These are phyloP conservation scores for Lerema accius DNA, from an alignment of 1,140 invertebrate genomes.

Conservation along the genomic window DNA sequence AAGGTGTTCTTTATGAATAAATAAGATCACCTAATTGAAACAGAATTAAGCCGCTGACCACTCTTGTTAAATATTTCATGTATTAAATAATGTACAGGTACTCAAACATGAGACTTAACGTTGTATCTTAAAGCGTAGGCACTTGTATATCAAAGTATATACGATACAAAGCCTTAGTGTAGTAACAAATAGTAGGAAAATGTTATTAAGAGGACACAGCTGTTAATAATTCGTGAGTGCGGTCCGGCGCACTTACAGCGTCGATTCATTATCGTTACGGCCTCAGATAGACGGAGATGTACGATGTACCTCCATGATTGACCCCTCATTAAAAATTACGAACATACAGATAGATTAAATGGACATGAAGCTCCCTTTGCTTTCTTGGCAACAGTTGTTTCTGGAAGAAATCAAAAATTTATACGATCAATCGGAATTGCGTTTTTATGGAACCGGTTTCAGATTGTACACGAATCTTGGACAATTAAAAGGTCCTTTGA, in stretches of 20 bases:
- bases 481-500: conserved; percentile 69
- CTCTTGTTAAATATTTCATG: conserved; percentile 49
- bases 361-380: conserved; percentile 59
- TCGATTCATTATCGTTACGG: conserved; percentile 80
- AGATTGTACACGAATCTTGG: conserved; percentile 48
- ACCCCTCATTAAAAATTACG: conserved; percentile 83
- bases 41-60: conserved; percentile 63
- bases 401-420: conserved; percentile 68
- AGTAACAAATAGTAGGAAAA: conserved; percentile 35
- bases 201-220: conserved; percentile 55
- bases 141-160: neutral
- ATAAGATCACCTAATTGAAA: conserved; percentile 74
- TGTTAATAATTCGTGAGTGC: conserved; percentile 76
- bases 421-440: conserved; percentile 63
- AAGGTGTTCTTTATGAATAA: conserved; percentile 76
- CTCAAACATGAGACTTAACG: conserved; percentile 5
- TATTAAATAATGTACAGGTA: conserved; percentile 10
- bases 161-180: neutral
- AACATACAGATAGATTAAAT: conserved; percentile 74
- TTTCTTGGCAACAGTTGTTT: conserved; percentile 74
- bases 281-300: conserved; percentile 72
- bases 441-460: conserved; percentile 55
- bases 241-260: conserved; percentile 69
- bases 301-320: conserved; percentile 80
- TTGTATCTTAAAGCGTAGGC: conserved; percentile 6